Base-by-base conservation (phyloP, 1,140 invertebrate genomes). In the Cylas formicarius region DNA sequence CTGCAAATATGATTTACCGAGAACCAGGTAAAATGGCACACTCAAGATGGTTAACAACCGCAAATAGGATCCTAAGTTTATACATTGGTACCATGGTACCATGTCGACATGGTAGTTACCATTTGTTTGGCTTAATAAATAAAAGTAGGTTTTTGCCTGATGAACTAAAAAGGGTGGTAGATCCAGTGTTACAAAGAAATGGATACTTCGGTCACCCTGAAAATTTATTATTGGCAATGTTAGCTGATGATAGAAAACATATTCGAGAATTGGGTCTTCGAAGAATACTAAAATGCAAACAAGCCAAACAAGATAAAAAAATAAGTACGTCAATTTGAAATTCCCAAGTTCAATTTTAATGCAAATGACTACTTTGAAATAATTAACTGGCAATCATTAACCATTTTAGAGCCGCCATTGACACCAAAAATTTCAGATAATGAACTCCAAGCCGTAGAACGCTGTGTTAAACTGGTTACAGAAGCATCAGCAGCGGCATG, bases 11-110 rank as follows among this genome's bases (percentile, higher is more conserved):
- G 26, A 28, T 18, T 42, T 28, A 45, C 17, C 21, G 7, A 2
- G 13, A 44, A 53, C 50, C 41, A 45, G 53, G 53, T 21, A 22
- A 28, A n/a, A 34, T 55, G 13, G 42, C 33, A 20, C 47, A 56
- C 46, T 53, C 51, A 27, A 45, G 51, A 49, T 53, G 51, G 51
- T 42, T 53, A 11, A 56, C 50, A 21, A 50, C 43, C 27, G 53
- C 53, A 3, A 53, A 50, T 33, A 26, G 6, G 19, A 33, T 33
- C 7, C 19, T 33, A 18, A 33, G 32, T 16, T 18, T 33, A 33
- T 16, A 16, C n/a, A 6, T 33, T 5, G 10, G 7, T 16, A 33
- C n/a, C 14, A 13, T 16, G 32, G 19, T 14, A 13, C 32, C 32
- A 18, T n/a, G n/a, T n/a, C n/a, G n/a, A n/a, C n/a, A n/a, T n/a